These are phyloP conservation scores for Avahi laniger DNA, from an alignment of 2,797 vertebrate genomes.

Conservation along the genomic window DNA sequence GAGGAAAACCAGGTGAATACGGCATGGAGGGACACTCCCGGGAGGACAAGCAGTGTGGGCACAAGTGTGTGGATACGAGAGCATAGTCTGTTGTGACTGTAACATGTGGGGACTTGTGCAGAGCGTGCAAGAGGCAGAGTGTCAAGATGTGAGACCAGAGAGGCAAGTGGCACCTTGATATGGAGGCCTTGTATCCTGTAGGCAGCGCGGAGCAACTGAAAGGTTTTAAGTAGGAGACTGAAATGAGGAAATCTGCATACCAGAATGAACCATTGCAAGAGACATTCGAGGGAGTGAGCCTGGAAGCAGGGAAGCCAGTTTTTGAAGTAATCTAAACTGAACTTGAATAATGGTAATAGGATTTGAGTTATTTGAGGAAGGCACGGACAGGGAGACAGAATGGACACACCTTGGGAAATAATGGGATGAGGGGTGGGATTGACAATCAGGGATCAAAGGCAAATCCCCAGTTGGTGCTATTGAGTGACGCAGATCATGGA, in stretches of 20 bases:
- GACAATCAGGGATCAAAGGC: not conserved
- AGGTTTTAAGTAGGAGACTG: not conserved
- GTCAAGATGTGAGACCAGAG: not conserved
- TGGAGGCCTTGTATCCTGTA: not conserved
- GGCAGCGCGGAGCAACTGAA: not conserved
- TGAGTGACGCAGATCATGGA: constrained; percentile 20
- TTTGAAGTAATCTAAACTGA: not conserved
- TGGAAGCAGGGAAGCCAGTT: not conserved
- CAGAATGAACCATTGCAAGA: not conserved
- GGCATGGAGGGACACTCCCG: not conserved
- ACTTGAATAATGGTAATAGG: not conserved
- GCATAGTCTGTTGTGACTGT: not conserved
- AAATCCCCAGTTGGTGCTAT: not conserved
- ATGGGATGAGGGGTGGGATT: not conserved
- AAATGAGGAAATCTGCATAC: not conserved
- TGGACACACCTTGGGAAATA: not conserved
- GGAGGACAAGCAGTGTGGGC: not conserved
- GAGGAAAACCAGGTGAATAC: not conserved
- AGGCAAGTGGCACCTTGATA: not conserved
- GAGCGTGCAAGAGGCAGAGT: not conserved
- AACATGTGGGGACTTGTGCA: not conserved
- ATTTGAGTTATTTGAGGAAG: constrained; percentile 9
- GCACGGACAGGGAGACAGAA: not conserved
- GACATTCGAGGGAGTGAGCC: not conserved
- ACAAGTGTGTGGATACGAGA: too few species aligned